Conservation (phyloP, 2,797 vertebrate species). For the Neopelma chrysocephalum region DNA sequence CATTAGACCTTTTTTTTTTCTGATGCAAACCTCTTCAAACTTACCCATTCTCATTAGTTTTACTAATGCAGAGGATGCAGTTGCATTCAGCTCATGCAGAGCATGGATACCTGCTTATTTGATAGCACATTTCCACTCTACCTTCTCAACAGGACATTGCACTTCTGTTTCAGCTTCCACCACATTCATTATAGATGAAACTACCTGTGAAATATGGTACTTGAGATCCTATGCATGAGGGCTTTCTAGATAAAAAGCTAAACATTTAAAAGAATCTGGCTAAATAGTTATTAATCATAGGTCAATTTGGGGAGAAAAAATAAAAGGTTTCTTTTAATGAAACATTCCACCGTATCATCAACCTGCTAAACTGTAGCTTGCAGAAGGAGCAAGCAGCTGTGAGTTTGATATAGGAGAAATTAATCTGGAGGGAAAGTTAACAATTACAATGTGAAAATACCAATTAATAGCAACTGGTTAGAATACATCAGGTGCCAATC, state of each 20-base stretch:
- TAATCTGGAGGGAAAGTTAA: not conserved
- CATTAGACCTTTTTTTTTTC: not conserved
- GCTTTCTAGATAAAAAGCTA: not conserved
- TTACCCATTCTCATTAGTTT: not conserved
- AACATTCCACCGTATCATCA: not conserved
- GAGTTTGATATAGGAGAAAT: fast-evolving
- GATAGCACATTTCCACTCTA: not conserved
- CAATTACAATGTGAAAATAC: not conserved
- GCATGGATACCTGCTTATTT: not conserved
- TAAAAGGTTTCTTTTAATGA: not conserved
- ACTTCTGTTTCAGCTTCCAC: not conserved
- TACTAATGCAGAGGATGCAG: not conserved
- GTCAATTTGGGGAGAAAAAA: not conserved
- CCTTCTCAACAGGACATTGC: not conserved
- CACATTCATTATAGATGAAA: not conserved
- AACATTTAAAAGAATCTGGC: not conserved
- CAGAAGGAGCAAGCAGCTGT: not conserved
- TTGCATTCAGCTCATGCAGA: not conserved
- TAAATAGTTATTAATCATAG: not conserved
- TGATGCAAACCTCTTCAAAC: not conserved
- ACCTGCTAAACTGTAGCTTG: not conserved
- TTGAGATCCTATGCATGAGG: not conserved
- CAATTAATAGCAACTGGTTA: not conserved
- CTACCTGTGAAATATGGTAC: not conserved
- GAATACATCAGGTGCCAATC: not conserved